Evolutionary conservation across 2,113 vertebrate genomes (phyloP).

Genomic region (Buteo buteo): DNA sequence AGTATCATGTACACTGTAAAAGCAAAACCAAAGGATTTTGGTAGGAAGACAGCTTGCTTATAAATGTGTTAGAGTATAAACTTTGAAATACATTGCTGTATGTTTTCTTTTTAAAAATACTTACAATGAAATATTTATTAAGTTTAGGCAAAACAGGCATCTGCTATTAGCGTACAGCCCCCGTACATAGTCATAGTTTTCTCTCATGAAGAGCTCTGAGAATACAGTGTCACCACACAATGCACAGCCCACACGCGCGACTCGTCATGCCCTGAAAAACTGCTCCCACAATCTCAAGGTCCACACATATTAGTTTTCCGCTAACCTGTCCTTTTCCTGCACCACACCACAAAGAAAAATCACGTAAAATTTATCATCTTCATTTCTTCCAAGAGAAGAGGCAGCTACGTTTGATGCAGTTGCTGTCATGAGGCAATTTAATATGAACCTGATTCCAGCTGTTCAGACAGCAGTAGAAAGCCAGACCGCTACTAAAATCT

Average conservation of each 20-base stretch:
- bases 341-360: background rate
- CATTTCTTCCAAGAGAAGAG: background rate
- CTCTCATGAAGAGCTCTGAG: background rate
- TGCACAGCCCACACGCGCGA: background rate
- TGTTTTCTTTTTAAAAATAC: background rate
- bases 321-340: background rate
- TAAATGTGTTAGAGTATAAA: background rate
- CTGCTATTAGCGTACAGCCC: background rate
- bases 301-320: background rate
- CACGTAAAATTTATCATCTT: background rate
- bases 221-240: background rate
- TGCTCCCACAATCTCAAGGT: background rate
- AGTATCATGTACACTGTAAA: background rate
- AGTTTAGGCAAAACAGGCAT: constrained; percentile 28
- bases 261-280: background rate
- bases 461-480: background rate
- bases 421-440: background rate
- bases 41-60: background rate
- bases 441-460: background rate
- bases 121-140: constrained; percentile 22
- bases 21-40: background rate
- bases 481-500: background rate
- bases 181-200: background rate
- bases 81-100: background rate
- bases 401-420: background rate